Evolutionary conservation across 2,888 invertebrate genomes (phyloP), one percentile per base, ranked within the genome.

Genomic region (Drosophila peninsularis): DNA sequence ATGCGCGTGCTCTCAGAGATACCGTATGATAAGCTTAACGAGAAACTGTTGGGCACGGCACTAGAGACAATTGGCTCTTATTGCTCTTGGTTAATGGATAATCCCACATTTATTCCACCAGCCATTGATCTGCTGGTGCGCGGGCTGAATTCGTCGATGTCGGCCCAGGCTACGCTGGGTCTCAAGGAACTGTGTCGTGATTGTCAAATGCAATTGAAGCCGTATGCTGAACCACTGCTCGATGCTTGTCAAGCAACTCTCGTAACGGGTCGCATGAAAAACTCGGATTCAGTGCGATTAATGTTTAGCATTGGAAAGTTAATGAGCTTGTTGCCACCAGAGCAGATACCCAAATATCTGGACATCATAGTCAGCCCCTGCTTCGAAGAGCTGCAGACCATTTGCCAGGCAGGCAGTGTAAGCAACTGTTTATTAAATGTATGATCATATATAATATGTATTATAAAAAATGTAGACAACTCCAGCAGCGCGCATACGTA

Each of bases 171-270:
- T 0, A 97, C 98, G 5, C 95, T 98, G 92, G 98, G 98, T 27
- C 93, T 98, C 13, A 97, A 98, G 90, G 98, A 98, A 89, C 94
- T 98, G 41, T 95, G 97, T 36, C 93, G 96, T 37, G 97, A 97
- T 91, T 97, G 97, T 90, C 94, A 95, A 82, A 91, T 94, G 54
- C 95, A 95, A 90, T 94, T 98, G 78, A 94, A 95, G 52, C 96
- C 96, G 0, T 96, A 95, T 84, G 96, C 96, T 0, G 95, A 95
- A 27, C 95, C 96, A 65, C 94, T 98, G 64, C 94, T 98, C 5
- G 93, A 94, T 24, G 95, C 96, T 1, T 95, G 96, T 57, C 94
- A 95, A 92, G 94, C 94, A 71, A 88, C 94, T 0, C 90, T 96
- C 10, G 92, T 93, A 19, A 93, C 93, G 42, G 94, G 94, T 0